Evolutionary conservation across 2,113 vertebrate genomes (phyloP).

Genomic region (Nycticebus coucang): DNA sequence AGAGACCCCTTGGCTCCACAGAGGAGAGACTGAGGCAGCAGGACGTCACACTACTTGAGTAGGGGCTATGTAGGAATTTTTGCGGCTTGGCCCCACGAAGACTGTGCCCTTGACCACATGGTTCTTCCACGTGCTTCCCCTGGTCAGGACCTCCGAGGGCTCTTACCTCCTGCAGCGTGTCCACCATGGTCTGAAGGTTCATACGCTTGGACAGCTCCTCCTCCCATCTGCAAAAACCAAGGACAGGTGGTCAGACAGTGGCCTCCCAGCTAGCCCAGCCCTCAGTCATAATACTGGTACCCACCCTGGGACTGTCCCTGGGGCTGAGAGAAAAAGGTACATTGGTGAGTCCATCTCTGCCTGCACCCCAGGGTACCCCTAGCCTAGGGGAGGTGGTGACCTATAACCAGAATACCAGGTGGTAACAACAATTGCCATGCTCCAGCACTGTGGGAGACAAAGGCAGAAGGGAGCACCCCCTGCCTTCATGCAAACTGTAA

Average conservation of each 20-base stretch:
- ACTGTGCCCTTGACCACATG: accelerated
- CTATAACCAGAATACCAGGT: neutral
- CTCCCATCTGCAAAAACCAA: constrained; percentile 93
- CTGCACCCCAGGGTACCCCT: neutral
- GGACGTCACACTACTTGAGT: neutral
- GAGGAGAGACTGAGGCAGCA: neutral
- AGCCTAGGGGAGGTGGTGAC: accelerated
- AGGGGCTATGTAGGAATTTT: neutral
- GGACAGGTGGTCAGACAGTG: constrained; percentile 63
- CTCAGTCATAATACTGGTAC: neutral
- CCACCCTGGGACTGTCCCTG: neutral
- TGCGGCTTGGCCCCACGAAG: neutral
- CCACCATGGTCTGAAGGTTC: constrained; percentile 93
- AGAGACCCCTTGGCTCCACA: neutral
- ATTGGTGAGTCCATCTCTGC: neutral
- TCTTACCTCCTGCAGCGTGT: constrained; percentile 93
- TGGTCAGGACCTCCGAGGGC: accelerated
- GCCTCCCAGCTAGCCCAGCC: neutral
- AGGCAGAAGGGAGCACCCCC: accelerated
- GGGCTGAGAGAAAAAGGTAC: neutral
- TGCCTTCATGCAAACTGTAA: neutral
- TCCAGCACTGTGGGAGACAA: accelerated
- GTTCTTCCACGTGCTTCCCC: accelerated
- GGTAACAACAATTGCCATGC: neutral
- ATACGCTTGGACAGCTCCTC: constrained; percentile 93